Evolutionary conservation across 2,888 invertebrate genomes (phyloP).

Genomic region (Eupithecia subfuscata): DNA sequence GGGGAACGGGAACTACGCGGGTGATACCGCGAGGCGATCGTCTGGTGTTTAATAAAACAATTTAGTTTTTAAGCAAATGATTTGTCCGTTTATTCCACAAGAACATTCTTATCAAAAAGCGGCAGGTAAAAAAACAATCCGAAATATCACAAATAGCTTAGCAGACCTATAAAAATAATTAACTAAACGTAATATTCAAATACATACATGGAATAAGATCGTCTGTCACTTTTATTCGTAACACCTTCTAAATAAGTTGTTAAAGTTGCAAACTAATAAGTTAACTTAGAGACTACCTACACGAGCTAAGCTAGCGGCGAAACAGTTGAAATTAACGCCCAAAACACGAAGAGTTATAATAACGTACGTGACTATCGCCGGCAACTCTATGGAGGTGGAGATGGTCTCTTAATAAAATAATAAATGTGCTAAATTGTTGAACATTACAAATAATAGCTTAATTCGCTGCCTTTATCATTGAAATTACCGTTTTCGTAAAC

Average conservation of each 20-base stretch:
- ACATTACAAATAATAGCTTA: background rate
- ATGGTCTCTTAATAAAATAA: background rate
- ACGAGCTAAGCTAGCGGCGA: background rate
- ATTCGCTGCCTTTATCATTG: background rate
- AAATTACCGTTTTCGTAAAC: background rate
- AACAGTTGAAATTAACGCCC: background rate
- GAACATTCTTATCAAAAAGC: conserved; percentile 7
- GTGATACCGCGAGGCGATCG: too few relatives aligned
- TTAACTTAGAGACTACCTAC: background rate
- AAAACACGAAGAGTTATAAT: background rate
- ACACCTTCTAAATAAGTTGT: background rate
- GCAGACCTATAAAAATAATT: background rate
- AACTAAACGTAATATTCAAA: background rate
- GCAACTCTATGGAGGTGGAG: background rate
- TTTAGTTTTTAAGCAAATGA: background rate
- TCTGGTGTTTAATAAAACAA: conserved; percentile 3
- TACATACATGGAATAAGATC: background rate
- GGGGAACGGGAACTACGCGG: too few relatives aligned
- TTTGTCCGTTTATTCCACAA: conserved; percentile 8
- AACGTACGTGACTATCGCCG: background rate
- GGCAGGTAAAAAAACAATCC: background rate
- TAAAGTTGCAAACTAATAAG: background rate
- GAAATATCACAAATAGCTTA: conserved; percentile 13
- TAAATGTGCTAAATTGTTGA: background rate
- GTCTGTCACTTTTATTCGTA: background rate